These are phyloP conservation scores for Zaprionus bogoriensis DNA, from an alignment of 2,888 invertebrate genomes.

Conservation along the genomic window DNA sequence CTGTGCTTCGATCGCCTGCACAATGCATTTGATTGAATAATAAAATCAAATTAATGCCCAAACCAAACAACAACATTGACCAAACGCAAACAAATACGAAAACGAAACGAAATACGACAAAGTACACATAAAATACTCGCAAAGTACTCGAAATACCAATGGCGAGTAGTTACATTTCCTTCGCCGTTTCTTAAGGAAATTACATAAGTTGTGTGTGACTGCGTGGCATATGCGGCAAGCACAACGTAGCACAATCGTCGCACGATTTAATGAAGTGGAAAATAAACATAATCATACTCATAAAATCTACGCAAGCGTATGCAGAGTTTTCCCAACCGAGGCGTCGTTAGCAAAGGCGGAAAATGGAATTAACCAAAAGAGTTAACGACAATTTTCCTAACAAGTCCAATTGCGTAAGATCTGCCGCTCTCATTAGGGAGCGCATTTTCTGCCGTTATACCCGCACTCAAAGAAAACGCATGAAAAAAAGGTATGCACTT, in stretches of 20 bases:
- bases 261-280: constrained; percentile 71
- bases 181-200: constrained; percentile 54
- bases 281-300: constrained; percentile 65
- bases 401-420: constrained; percentile 49
- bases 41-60: constrained; percentile 61
- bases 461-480: no score
- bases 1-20: no score
- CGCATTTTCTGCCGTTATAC: constrained; percentile 23
- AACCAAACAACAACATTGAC: constrained; percentile 48
- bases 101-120: constrained; percentile 13
- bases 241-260: constrained; percentile 50
- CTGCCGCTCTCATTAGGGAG: constrained; percentile 29
- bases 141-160: constrained; percentile 30
- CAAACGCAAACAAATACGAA: constrained; percentile 23
- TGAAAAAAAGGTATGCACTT: no score
- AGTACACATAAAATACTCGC: constrained; percentile 25
- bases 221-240: constrained; percentile 33
- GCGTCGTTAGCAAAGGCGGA: constrained; percentile 62
- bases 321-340: constrained; percentile 13
- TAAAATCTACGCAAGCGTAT: constrained; percentile 37
- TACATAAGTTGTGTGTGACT: constrained; percentile 55
- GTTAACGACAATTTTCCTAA: constrained; percentile 63
- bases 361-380: constrained; percentile 63
- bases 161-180: constrained; percentile 50
- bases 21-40: constrained; percentile 75